Evolutionary conservation across 2,888 invertebrate species (phyloP), one percentile per base, ranked within the genome.

Genomic region (Mesoligia furuncula): DNA sequence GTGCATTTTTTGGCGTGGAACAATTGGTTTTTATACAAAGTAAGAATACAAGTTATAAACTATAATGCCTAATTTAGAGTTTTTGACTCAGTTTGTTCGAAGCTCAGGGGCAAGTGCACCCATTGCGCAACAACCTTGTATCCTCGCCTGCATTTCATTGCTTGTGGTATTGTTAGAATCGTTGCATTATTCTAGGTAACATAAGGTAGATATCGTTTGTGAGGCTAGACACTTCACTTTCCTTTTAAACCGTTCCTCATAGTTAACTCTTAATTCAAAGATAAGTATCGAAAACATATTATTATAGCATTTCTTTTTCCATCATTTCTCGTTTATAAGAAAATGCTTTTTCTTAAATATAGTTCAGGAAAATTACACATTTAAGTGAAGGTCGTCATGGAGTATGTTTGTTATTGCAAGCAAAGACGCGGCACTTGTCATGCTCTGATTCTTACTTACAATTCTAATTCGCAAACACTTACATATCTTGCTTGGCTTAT

Each of bases 381-480:
- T 62, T 20, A 8, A 68, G 9, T 83, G 79, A 87, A 88, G 88
- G 85, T 85, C 79, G 42, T 76, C 80, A 83, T 24, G 13, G 7
- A 45, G 61, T 68, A 77, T 66, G 80, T 79, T 79, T 39, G 54
- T 78, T 48, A 75, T 77, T 71, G 78, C 80, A 72, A 79, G 77
- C 64, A 67, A 81, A 82, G 72, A 85, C 67, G 72, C 57, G 27
- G 67, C 65, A 73, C 39, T 68, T 79, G 76, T 70, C 74, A 84
- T 59, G 88, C 84, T 83, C 88, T 88, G 87, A 80, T 86, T 82
- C 39, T 39, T 24, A 1, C 31, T 59, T 69, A 86, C 81, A 87
- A 88, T 85, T 67, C 79, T 71, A 80, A 85, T 77, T 81, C 66
- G 66, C 74, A n/a, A 79, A 75, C 51, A 61, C 67, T 85, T 42